Conservation (phyloP, 2,888 invertebrate species). For the Magallana nippona region DNA sequence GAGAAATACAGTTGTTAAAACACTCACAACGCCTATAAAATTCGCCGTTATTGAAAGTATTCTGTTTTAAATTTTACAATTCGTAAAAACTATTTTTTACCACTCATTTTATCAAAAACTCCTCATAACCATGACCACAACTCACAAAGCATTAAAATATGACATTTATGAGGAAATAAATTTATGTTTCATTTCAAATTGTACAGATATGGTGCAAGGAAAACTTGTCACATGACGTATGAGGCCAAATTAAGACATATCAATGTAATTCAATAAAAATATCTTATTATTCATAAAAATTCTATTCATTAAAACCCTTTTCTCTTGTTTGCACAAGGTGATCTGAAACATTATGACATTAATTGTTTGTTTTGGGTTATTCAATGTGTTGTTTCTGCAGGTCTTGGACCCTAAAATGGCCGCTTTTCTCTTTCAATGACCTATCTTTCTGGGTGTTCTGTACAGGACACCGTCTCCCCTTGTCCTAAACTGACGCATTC, state of each 20-base stretch:
- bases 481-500: not conserved
- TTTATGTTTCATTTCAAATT: not conserved
- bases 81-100: too few relatives aligned
- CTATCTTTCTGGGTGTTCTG: conserved; percentile 2
- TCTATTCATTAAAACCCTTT: conserved; percentile 2
- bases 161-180: conserved; percentile 6
- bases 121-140: too few relatives aligned
- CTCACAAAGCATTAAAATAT: not conserved
- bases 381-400: not conserved
- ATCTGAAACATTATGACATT: not conserved
- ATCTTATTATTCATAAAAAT: not conserved
- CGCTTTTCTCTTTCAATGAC: not conserved
- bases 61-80: too few relatives aligned
- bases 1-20: too few relatives aligned
- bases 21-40: too few relatives aligned
- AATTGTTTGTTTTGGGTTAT: not conserved
- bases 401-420: not conserved
- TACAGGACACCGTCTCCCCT: not conserved
- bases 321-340: not conserved
- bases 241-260: not conserved
- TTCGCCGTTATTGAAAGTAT: too few relatives aligned
- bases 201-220: not conserved
- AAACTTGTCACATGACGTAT: not conserved
- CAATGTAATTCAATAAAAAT: not conserved
- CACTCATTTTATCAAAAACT: too few relatives aligned